Base-by-base conservation (phyloP, 2,888 invertebrate species). In the Tiliacea citrago region DNA sequence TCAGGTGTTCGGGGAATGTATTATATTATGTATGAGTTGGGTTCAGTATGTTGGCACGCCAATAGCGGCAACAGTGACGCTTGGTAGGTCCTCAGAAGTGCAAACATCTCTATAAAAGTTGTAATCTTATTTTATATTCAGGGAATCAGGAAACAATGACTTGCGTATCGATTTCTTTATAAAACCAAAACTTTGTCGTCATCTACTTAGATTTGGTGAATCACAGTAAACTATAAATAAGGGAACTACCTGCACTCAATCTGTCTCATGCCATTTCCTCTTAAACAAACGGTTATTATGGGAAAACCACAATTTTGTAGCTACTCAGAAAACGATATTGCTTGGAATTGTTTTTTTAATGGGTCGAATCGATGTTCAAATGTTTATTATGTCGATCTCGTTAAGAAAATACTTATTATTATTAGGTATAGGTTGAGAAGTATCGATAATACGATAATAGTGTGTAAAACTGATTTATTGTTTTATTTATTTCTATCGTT, bases 181-280 rank as follows among this genome's bases (percentile, higher is more conserved):
- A 35, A 55, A 68, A 68, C 24, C 21, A 49, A n/a, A 47, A 29
- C 7, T 29, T 60, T 60, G 65, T 47, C 65, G 67, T 77, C 73
- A 77, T 57, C 9, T 47, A 57, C 42, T 58, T 49, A 70, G 53
- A 66, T 62, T 60, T 65, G 12, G 18, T 85, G 79, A 85, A 55
- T 4, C 13, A 55, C 55, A 24, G 13, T 39, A 35, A 29, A 29
- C 2, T 29, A 29, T 29, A 29, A 47, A 5, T 58, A 61, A 21
- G 87, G 85, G 82, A 82, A 86, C 73, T 82, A 79, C 82, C 85
- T 63, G 58, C 39, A 10, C 39, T 18, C 51, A 67, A 58, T 61
- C 53, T 60, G 68, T 68, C 53, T 73, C 70, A 74, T 51, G 7
- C 47, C 4, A 45, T 86, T 85, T 84, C 87, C 85, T 83, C 60